phyloP scores from a whole-genome alignment of 2,797 vertebrate species.

The Neosalanx taihuensis region DNA sequence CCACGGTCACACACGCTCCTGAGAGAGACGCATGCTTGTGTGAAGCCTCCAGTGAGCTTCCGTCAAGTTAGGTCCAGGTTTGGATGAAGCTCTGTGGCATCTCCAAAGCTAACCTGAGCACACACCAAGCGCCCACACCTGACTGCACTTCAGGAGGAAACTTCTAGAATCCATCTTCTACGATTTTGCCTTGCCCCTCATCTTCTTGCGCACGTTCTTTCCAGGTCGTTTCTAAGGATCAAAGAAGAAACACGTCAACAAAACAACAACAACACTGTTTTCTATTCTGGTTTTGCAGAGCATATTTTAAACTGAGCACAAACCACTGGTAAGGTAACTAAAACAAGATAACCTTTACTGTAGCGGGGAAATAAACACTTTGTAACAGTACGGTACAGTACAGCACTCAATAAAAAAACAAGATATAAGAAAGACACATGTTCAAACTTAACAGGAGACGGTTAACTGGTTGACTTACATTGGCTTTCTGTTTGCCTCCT shows the following conservation, averaged over 20 bases:
- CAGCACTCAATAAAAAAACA: neutral
- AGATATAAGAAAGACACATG: no score
- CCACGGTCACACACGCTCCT: constrained; percentile 14
- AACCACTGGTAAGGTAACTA: neutral
- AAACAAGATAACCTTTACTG: neutral
- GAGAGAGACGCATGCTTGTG: neutral
- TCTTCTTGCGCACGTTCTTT: constrained; percentile 86
- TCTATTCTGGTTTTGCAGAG: neutral
- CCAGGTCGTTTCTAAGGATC: constrained; percentile 89
- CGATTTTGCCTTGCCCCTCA: constrained; percentile 72
- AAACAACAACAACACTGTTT: neutral
- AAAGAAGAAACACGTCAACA: neutral
- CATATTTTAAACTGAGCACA: neutral
- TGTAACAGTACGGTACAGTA: neutral
- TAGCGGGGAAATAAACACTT: neutral
- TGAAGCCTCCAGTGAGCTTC: constrained; percentile 7
- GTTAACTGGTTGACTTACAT: constrained; percentile 68
- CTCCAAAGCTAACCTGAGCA: neutral
- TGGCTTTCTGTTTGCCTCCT: constrained; percentile 49
- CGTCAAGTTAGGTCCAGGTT: neutral
- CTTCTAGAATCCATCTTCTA: constrained; percentile 28
- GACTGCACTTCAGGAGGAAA: neutral
- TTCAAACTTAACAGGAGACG: no score
- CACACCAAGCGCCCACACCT: constrained; percentile 24
- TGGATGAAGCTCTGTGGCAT: neutral